A percentile compares a stretch with the other conserved stretches of the same genome.
Conservation (phyloP, 2,797 vertebrate species). For the Anguilla marmorata region DNA sequence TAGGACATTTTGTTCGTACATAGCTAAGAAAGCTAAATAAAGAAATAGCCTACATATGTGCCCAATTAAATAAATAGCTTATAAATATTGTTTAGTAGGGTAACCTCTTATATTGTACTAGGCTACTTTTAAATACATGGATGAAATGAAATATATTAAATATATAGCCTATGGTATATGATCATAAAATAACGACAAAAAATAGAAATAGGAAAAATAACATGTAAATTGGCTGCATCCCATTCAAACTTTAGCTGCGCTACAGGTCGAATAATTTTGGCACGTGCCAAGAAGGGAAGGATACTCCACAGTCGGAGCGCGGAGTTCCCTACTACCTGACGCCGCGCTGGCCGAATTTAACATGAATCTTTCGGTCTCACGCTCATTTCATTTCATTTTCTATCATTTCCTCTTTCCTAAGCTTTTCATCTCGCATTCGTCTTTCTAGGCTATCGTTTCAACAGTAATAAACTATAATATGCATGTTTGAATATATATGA, state of each 20-base stretch:
- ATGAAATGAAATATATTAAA: background rate
- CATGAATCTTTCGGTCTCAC: background rate
- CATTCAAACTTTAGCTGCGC: background rate
- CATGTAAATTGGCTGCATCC: background rate
- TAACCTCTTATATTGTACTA: background rate
- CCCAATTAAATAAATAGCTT: background rate
- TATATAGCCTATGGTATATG: background rate
- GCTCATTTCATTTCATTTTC: background rate
- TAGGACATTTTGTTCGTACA: background rate
- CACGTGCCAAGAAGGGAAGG: background rate
- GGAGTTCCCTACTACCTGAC: background rate
- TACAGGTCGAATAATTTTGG: constrained; percentile 8
- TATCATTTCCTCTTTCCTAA: background rate
- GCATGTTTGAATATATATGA: background rate
- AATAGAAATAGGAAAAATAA: background rate
- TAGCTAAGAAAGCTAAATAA: background rate
- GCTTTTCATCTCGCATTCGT: background rate
- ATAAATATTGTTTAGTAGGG: background rate
- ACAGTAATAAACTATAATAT: background rate
- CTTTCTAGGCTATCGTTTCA: background rate
- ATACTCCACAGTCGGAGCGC: background rate
- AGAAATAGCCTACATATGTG: background rate
- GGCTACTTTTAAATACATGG: background rate
- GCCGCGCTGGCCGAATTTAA: background rate
- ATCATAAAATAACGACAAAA: background rate